Conservation (phyloP, 2,113 vertebrate species). For the Spheniscus mendiculus region DNA sequence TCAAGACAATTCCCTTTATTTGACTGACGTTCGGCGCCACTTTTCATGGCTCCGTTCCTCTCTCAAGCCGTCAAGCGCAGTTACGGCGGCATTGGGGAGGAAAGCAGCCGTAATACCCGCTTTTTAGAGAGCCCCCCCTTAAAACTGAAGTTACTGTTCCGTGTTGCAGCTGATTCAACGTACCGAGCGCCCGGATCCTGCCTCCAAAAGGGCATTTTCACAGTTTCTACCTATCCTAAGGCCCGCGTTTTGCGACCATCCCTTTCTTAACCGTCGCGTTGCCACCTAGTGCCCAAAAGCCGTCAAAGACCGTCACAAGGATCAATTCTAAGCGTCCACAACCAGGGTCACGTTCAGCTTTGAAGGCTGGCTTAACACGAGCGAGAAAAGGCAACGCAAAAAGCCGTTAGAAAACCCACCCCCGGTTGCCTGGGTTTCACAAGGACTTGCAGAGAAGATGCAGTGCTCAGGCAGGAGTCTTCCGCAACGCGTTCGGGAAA, state of each 20-base stretch:
- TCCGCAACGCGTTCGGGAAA: rapidly evolving
- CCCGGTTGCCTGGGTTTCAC: neutral
- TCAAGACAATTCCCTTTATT: rapidly evolving
- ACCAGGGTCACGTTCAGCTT: rapidly evolving
- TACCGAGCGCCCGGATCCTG: too few species aligned
- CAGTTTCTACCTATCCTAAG: rapidly evolving
- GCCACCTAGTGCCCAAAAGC: neutral
- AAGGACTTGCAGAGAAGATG: neutral
- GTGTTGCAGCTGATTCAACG: too few species aligned
- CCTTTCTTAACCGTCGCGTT: neutral
- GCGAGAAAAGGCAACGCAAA: neutral
- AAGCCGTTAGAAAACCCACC: neutral
- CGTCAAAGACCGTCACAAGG: neutral
- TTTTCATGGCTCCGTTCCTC: rapidly evolving
- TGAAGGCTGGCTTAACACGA: rapidly evolving
- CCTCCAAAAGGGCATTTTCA: neutral
- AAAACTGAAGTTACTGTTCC: too few species aligned
- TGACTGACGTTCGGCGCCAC: rapidly evolving
- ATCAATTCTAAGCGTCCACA: neutral
- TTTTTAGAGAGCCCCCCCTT: neutral
- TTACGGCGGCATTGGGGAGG: rapidly evolving
- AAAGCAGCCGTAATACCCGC: too few species aligned
- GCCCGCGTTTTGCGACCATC: rapidly evolving
- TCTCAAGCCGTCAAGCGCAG: rapidly evolving
- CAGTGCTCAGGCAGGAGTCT: neutral